phyloP scores from a whole-genome alignment of 1,140 invertebrate genomes.

The Drosophila paulistorum region DNA sequence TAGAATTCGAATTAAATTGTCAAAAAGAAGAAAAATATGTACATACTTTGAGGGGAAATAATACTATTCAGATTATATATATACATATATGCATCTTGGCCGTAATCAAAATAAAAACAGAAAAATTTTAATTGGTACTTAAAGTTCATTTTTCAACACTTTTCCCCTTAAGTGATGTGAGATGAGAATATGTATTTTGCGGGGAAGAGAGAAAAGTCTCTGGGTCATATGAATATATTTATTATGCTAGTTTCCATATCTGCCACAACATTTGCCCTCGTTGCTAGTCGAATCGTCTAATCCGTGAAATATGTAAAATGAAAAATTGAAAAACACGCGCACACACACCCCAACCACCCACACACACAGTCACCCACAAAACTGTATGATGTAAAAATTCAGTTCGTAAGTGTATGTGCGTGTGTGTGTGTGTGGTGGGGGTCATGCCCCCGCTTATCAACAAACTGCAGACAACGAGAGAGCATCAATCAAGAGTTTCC shows the following conservation, averaged over 20 bases:
- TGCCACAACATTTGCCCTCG: conserved; percentile 19
- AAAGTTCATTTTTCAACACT: too few relatives aligned
- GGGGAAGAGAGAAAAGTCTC: not conserved
- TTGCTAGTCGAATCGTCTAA: conserved; percentile 41
- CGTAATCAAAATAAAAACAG: too few relatives aligned
- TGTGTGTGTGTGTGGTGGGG: conserved; percentile 7
- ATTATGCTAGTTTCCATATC: conserved; percentile 53
- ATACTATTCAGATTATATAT: too few relatives aligned
- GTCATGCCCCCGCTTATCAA: conserved; percentile 62
- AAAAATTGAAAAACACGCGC: conserved; percentile 56
- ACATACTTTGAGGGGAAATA: too few relatives aligned
- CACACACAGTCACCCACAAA: not conserved
- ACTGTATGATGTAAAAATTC: conserved; percentile 7
- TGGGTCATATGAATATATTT: conserved; percentile 17
- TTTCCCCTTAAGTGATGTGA: too few relatives aligned
- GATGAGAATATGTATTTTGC: too few relatives aligned
- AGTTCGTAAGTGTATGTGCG: not conserved
- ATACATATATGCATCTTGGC: too few relatives aligned
- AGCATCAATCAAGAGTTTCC: conserved; percentile 80
- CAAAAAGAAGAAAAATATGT: too few relatives aligned
- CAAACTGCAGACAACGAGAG: conserved; percentile 64
- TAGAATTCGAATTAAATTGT: too few relatives aligned
- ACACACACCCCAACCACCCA: conserved; percentile 18
- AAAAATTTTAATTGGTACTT: too few relatives aligned
- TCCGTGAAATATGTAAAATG: conserved; percentile 72